phyloP scores from a whole-genome alignment of 2,797 vertebrate genomes.

The Paramormyrops hopkinsi region DNA sequence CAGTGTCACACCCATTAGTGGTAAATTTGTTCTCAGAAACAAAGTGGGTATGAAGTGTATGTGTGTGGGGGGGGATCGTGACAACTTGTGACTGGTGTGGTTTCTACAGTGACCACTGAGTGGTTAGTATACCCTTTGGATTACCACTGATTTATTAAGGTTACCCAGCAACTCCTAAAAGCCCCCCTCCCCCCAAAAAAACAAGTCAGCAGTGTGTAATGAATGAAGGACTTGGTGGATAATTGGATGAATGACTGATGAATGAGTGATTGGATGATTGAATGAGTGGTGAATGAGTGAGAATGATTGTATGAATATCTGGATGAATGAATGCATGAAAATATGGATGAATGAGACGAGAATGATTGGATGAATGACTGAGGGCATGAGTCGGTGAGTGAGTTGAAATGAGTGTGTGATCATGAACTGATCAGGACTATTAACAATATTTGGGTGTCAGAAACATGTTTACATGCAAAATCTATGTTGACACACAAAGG shows the following conservation, averaged over 20 bases:
- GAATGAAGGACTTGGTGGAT: not conserved
- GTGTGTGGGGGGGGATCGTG: not conserved
- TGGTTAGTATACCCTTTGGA: not conserved
- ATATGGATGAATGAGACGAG: not conserved
- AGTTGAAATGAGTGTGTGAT: not conserved
- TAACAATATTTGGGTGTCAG: slow-evolving; percentile 28
- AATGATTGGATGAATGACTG: too few relatives aligned
- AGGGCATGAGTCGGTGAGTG: not conserved
- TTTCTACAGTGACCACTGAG: not conserved
- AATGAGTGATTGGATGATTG: not conserved
- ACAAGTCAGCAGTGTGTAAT: not conserved
- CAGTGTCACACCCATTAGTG: not conserved
- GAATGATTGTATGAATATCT: too few relatives aligned
- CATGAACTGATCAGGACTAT: too few relatives aligned
- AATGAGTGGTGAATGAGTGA: not conserved
- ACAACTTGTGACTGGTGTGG: not conserved
- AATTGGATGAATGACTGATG: too few relatives aligned
- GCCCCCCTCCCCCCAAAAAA: too few relatives aligned
- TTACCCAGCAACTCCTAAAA: not conserved
- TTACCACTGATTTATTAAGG: not conserved
- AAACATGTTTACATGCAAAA: slow-evolving; percentile 30
- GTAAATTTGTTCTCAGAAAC: not conserved
- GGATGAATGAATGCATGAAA: too few relatives aligned
- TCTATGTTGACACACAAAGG: slow-evolving; percentile 41
- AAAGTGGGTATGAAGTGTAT: not conserved